Conservation (phyloP, 2,888 invertebrate species). For the Argynnis bischoffii region DNA sequence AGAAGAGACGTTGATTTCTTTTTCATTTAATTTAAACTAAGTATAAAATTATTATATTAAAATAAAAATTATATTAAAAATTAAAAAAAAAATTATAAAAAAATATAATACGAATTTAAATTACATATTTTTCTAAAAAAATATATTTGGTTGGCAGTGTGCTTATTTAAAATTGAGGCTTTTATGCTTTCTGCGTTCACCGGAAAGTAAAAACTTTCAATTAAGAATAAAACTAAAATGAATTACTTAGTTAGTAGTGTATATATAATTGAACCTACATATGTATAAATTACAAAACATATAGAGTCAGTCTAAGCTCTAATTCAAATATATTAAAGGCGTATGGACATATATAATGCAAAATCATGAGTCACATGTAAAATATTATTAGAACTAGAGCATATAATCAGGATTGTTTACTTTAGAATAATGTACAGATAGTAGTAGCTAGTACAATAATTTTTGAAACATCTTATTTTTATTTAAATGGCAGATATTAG, state of each 20-base stretch:
- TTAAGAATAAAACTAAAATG: too few relatives aligned
- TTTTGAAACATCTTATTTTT: slow-evolving; percentile 5
- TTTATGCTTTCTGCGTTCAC: too few relatives aligned
- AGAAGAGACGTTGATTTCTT: not conserved
- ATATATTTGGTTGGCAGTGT: too few relatives aligned
- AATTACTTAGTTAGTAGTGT: too few relatives aligned
- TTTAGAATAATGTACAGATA: not conserved
- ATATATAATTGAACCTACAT: too few relatives aligned
- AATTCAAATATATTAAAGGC: not conserved
- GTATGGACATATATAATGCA: slow-evolving; percentile 3
- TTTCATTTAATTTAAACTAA: not conserved
- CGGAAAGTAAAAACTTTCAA: too few relatives aligned
- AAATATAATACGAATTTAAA: too few relatives aligned
- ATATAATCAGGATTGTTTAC: slow-evolving; percentile 4
- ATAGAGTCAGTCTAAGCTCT: not conserved
- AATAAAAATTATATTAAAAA: too few relatives aligned
- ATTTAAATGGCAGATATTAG: not conserved
- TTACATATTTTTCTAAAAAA: too few relatives aligned
- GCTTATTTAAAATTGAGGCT: too few relatives aligned
- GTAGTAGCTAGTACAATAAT: not conserved
- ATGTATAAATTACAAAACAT: not conserved
- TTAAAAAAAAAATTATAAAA: too few relatives aligned
- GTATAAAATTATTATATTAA: too few relatives aligned
- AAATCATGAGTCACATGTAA: slow-evolving; percentile 12
- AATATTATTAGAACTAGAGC: slow-evolving; percentile 2